Evolutionary conservation across 2,888 invertebrate genomes (phyloP), one percentile per base, ranked within the genome.

Genomic region (Chaitophorus viminalis): DNA sequence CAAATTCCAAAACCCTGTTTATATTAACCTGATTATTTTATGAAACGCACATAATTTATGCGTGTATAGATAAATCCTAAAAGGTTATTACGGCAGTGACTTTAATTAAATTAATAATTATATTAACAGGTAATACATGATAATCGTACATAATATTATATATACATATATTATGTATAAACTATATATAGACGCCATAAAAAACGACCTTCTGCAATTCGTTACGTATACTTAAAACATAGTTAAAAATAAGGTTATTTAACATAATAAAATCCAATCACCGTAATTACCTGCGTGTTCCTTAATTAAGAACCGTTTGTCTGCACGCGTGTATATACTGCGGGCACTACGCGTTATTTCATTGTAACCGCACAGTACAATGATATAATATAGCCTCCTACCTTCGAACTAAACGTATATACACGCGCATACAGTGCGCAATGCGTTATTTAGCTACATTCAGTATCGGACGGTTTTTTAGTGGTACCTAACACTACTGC

Each of bases 191-290:
- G 17, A 79, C 36, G 17, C 3, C 18, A 79, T 36, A 79, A 79
- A 70, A 70, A 65, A 81, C 29, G 39, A 68, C 81, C 81, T 68
- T 81, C 81, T 39, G 39, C 39, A 21, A 11, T 31, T 31, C 39
- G 25, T 60, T 60, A 31, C 77, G 52, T 54, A n/a, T 68, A 25
- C 52, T 70, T 82, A 25, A 82, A 82, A 82, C 25, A 82, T 33
- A 33, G 39, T 52, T 65, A 46, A 81, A 82, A 82, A 52, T 70
- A 33, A 72, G 82, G 82, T 82, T 82, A 82, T 72, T 70, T 70
- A n/a, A 70, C 52, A 60, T 72, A 82, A 82, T 72, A 52, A 82
- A 82, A 82, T 82, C n/a, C 82, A 82, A 82, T 82, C 52, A 72
- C 52, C 52, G 31, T 72, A 82, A 82, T 82, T 82, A 70, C 68